Percentiles rank a stretch among this genome's conserved stretches.
phyloP scores from a whole-genome alignment of 2,888 invertebrate species.

The Teinopalpus imperialis region DNA sequence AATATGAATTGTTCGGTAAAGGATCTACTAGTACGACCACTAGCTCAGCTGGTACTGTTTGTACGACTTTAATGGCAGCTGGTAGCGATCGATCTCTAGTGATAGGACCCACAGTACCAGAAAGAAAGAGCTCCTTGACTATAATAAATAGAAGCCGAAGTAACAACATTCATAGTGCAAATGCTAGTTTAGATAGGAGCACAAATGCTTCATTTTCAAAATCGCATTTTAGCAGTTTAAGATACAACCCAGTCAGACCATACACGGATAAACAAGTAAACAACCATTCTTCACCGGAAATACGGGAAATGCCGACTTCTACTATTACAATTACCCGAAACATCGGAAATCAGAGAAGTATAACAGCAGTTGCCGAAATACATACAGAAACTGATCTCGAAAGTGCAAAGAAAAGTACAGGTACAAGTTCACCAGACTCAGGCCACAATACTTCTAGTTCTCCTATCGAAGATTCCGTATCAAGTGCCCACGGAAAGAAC shows the following conservation, averaged over 20 bases:
- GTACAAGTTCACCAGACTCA: constrained; percentile 90
- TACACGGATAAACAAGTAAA: constrained; percentile 58
- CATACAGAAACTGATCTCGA: constrained; percentile 74
- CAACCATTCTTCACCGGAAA: constrained; percentile 65
- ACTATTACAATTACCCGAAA: constrained; percentile 68
- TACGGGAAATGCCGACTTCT: constrained; percentile 51
- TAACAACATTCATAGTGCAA: constrained; percentile 72
- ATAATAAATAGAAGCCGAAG: constrained; percentile 81
- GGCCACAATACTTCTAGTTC: constrained; percentile 91
- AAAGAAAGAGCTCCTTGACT: constrained; percentile 89
- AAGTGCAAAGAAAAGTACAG: constrained; percentile 79
- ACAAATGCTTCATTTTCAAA: constrained; percentile 64
- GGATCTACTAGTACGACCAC: constrained; percentile 95
- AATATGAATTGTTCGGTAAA: constrained; percentile 95
- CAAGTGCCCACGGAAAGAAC: constrained; percentile 86
- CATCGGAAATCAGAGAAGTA: constrained; percentile 73
- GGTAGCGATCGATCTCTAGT: constrained; percentile 84
- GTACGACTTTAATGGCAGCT: constrained; percentile 89
- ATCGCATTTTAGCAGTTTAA: constrained; percentile 65
- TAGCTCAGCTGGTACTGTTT: constrained; percentile 94
- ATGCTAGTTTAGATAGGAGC: constrained; percentile 81
- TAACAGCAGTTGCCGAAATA: constrained; percentile 82
- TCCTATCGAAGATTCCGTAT: constrained; percentile 88
- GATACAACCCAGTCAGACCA: constrained; percentile 59
- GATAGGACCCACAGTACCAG: constrained; percentile 89